phyloP scores from a whole-genome alignment of 1,140 invertebrate genomes.

The Aphelenchoides avenae region DNA sequence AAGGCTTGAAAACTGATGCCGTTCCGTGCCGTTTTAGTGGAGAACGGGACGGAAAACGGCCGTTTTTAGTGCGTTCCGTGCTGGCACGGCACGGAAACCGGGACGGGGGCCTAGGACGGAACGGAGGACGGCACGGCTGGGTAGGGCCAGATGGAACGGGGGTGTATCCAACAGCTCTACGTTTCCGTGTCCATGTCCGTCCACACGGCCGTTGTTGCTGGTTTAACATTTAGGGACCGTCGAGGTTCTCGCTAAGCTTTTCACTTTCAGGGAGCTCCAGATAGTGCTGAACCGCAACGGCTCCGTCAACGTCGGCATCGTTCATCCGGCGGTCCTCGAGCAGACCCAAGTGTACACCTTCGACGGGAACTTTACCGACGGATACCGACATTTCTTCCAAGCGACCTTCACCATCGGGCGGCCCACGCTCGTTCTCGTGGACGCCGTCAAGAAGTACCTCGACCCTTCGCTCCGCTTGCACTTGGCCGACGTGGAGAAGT shows the following conservation, averaged over 20 bases:
- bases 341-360: not conserved
- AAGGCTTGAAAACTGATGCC: too few species aligned
- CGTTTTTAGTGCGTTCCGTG: too few species aligned
- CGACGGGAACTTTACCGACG: constrained; percentile 33
- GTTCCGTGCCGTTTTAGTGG: too few species aligned
- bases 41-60: too few species aligned
- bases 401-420: constrained; percentile 7
- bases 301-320: constrained; percentile 15
- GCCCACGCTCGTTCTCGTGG: constrained; percentile 18
- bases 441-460: constrained; percentile 32
- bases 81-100: too few species aligned
- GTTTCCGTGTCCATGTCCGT: too few species aligned
- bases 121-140: too few species aligned
- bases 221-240: constrained; percentile 10
- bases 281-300: constrained; percentile 27
- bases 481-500: constrained; percentile 33
- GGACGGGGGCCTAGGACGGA: too few species aligned
- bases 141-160: too few species aligned
- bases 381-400: constrained; percentile 41
- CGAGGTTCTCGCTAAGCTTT: too few species aligned
- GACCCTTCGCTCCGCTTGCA: constrained; percentile 9
- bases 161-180: too few species aligned
- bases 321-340: not conserved
- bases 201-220: constrained; percentile 16
- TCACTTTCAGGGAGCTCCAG: constrained; percentile 19